phyloP scores from a whole-genome alignment of 2,888 invertebrate species.

The Falcaria lacertinaria region DNA sequence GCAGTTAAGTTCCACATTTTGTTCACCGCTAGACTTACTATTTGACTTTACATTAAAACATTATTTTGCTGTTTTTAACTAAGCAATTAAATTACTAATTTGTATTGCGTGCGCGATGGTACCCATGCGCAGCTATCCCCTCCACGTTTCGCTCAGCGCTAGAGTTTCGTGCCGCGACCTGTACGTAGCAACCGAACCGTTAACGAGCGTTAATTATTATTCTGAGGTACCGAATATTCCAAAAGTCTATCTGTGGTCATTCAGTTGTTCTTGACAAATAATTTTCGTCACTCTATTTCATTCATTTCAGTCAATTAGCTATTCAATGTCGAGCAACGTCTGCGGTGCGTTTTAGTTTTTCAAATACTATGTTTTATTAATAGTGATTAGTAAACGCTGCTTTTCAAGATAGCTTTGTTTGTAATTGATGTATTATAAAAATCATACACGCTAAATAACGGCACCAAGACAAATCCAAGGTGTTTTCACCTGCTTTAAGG shows the following conservation, averaged over 20 bases:
- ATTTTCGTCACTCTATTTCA: background rate
- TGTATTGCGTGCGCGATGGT: too few relatives aligned
- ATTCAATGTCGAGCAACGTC: conserved; percentile 18
- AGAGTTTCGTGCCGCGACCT: too few relatives aligned
- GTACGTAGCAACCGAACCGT: too few relatives aligned
- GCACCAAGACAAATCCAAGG: conserved; percentile 17
- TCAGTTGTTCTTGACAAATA: background rate
- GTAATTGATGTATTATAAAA: conserved; percentile 8
- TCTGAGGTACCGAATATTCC: too few relatives aligned
- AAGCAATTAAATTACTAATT: too few relatives aligned
- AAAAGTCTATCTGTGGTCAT: background rate
- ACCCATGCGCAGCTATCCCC: too few relatives aligned
- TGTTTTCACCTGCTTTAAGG: conserved; percentile 56
- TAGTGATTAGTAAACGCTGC: conserved; percentile 14
- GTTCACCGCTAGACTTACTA: too few relatives aligned
- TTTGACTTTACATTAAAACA: too few relatives aligned
- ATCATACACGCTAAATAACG: conserved; percentile 8
- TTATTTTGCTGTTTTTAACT: too few relatives aligned
- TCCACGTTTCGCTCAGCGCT: too few relatives aligned
- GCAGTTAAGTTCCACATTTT: too few relatives aligned
- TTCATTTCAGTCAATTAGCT: conserved; percentile 8
- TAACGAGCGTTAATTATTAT: too few relatives aligned
- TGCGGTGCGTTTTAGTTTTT: conserved; percentile 43
- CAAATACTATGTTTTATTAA: conserved; percentile 22
- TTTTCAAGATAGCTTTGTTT: conserved; percentile 13